phyloP scores from a whole-genome alignment of 2,113 vertebrate species.

The Cyprinodon brontotheroides region DNA sequence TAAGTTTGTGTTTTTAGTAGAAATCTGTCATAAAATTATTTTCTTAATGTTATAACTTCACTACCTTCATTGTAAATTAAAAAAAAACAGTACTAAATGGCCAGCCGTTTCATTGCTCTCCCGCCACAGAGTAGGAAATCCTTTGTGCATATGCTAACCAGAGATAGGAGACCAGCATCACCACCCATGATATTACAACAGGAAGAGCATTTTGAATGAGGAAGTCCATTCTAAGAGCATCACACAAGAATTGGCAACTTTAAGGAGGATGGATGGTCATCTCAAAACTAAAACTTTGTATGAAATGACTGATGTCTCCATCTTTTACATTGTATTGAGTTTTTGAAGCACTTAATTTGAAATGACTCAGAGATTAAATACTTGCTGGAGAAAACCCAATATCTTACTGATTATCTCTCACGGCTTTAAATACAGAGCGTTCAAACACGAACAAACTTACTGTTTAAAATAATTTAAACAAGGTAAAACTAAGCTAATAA shows the following conservation, averaged over 20 bases:
- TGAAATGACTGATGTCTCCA: too few relatives aligned
- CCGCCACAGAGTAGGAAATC: background rate
- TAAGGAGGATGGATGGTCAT: background rate
- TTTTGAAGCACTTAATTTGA: too few relatives aligned
- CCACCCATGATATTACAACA: background rate
- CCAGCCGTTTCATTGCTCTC: background rate
- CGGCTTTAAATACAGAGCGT: too few relatives aligned
- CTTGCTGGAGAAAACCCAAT: too few relatives aligned
- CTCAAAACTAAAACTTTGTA: too few relatives aligned
- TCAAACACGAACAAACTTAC: too few relatives aligned
- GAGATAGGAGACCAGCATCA: background rate
- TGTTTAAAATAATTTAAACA: too few relatives aligned
- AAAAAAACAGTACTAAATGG: background rate
- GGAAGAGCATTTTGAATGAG: background rate
- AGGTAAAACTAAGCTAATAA: too few relatives aligned
- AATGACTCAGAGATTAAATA: too few relatives aligned
- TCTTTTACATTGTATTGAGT: too few relatives aligned
- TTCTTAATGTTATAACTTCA: background rate
- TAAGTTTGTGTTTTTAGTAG: background rate
- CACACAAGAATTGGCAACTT: background rate
- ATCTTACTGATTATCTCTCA: too few relatives aligned
- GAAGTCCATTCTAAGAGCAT: background rate
- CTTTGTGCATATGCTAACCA: background rate
- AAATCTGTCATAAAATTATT: background rate
- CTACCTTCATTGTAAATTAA: background rate